Evolutionary conservation across 2,113 vertebrate species (phyloP).

Genomic region (Hydrolagus affinis): DNA sequence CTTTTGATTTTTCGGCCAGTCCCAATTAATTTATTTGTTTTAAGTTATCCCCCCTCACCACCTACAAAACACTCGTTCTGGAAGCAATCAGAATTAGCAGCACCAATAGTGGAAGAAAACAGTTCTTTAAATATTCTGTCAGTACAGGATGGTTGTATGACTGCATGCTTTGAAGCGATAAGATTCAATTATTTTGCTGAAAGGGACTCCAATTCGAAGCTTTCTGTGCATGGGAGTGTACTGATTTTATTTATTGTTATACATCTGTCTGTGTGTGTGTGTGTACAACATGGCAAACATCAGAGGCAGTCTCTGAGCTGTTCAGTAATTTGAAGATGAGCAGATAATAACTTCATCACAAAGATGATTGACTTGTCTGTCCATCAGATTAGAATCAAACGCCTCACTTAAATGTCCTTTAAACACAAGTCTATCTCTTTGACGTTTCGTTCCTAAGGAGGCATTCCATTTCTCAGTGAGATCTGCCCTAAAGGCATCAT

Average conservation of each 20-base stretch:
- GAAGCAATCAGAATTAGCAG: slow-evolving; percentile 8
- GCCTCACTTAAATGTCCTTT: background rate
- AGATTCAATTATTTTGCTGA: background rate
- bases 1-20: background rate
- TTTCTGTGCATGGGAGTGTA: background rate
- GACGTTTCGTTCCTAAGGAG: background rate
- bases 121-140: slow-evolving; percentile 12
- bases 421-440: background rate
- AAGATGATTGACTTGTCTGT: background rate
- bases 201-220: background rate
- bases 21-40: background rate
- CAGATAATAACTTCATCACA: background rate
- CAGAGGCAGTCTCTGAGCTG: background rate
- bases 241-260: background rate
- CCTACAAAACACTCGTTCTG: background rate
- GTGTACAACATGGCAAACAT: background rate
- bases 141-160: background rate
- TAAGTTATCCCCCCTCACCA: background rate
- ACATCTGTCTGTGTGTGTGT: background rate
- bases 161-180: background rate
- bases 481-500: background rate
- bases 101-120: background rate
- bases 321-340: background rate
- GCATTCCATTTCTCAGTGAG: background rate
- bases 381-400: background rate